Evolutionary conservation across 1,140 invertebrate genomes (phyloP).

Genomic region (Neuroterus valhalla): DNA sequence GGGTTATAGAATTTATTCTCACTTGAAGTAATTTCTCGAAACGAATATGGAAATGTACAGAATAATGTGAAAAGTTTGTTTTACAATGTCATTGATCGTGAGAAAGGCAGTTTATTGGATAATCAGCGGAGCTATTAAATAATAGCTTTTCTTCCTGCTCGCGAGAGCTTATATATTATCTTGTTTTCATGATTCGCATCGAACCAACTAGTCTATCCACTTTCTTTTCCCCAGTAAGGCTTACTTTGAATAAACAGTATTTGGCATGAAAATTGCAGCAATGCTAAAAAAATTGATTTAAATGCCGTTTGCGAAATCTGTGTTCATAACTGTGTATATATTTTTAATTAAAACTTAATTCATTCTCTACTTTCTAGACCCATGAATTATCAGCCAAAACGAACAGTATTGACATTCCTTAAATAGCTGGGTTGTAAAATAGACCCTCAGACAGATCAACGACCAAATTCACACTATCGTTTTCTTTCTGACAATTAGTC

Average conservation of each 20-base stretch:
- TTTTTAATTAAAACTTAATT: too few species aligned
- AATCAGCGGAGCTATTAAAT: slow-evolving; percentile 18
- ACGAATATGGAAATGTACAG: not conserved
- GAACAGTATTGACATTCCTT: too few species aligned
- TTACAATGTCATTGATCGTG: slow-evolving; percentile 11
- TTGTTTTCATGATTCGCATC: slow-evolving; percentile 22
- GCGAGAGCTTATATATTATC: not conserved
- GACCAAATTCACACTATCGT: too few species aligned
- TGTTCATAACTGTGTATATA: too few species aligned
- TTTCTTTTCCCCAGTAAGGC: slow-evolving; percentile 1
- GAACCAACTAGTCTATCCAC: not conserved
- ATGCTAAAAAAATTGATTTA: too few species aligned
- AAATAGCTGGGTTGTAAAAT: too few species aligned
- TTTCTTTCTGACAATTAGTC: too few species aligned
- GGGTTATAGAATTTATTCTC: too few species aligned
- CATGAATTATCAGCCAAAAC: too few species aligned
- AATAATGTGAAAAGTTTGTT: not conserved
- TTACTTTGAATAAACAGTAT: not conserved
- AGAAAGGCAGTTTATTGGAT: slow-evolving; percentile 27
- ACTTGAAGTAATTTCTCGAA: not conserved
- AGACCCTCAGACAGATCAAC: too few species aligned
- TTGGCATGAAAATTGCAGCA: not conserved
- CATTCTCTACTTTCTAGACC: too few species aligned
- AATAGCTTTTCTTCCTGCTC: not conserved
- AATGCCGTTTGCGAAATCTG: too few species aligned